Conservation (phyloP, 2,797 vertebrate genomes). For the Gobionotothen gibberifrons region DNA sequence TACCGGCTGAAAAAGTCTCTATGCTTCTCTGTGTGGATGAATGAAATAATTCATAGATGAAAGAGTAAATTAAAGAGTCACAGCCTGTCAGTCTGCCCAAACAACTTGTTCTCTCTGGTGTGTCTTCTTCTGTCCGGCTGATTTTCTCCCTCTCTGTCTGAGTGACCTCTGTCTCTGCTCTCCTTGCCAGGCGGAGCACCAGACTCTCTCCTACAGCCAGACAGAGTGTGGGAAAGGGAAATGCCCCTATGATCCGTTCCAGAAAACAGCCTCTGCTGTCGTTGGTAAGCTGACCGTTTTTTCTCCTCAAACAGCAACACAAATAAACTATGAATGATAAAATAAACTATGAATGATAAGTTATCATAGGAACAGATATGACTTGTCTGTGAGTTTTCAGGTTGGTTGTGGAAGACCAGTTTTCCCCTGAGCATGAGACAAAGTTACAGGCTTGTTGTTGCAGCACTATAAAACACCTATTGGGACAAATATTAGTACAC, state of each 20-base stretch:
- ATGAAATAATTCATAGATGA: not conserved
- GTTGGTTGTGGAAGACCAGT: not conserved
- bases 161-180: conserved; percentile 42
- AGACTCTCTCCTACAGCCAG: conserved; percentile 79
- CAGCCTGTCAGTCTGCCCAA: not conserved
- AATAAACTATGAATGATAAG: not conserved
- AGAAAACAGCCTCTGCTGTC: conserved; percentile 83
- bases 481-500: not conserved
- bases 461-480: not conserved
- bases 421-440: conserved; percentile 3
- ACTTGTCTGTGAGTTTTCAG: not conserved
- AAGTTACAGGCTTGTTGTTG: conserved; percentile 2
- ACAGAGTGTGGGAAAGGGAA: conserved; percentile 89
- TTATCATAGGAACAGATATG: not conserved
- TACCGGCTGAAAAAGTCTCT: conserved; percentile 1
- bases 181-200: conserved; percentile 77
- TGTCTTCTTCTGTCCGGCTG: not conserved
- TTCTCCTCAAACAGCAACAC: conserved; percentile 2
- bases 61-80: conserved; percentile 4
- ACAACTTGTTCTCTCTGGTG: not conserved
- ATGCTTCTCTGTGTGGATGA: conserved; percentile 8
- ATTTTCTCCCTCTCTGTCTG: conserved; percentile 19
- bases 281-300: conserved; percentile 72
- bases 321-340: not conserved
- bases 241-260: conserved; percentile 85